Evolutionary conservation across 2,113 vertebrate genomes (phyloP).

Genomic region (Coryphaenoides rupestris): DNA sequence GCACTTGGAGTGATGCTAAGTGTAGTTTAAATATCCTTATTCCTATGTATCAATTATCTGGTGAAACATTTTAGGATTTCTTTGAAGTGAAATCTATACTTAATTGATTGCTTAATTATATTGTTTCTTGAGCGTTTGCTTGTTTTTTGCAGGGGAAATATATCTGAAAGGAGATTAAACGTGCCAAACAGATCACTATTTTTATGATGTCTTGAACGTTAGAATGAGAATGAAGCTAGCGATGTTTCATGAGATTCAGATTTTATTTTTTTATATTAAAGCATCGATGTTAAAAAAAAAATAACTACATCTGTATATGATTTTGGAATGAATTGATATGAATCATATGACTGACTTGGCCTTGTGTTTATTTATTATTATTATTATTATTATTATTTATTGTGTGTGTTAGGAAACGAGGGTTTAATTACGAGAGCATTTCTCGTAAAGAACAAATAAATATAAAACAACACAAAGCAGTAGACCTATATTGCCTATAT

Average conservation of each 20-base stretch:
- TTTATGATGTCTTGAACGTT: constrained; percentile 36
- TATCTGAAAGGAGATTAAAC: constrained; percentile 17
- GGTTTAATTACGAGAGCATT: too few relatives aligned
- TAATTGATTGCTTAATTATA: too few relatives aligned
- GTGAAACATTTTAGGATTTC: too few relatives aligned
- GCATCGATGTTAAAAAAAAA: constrained; percentile 42
- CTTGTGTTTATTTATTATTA: constrained; percentile 28
- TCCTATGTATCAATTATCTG: too few relatives aligned
- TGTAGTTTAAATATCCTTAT: too few relatives aligned
- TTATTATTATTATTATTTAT: too few relatives aligned
- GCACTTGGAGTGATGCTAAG: neutral
- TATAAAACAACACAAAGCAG: too few relatives aligned
- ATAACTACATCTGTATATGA: constrained; percentile 10
- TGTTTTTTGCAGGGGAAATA: constrained; percentile 8
- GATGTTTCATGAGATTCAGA: constrained; percentile 33
- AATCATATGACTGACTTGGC: constrained; percentile 26
- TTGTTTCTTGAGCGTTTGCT: neutral
- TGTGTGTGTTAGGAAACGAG: too few relatives aligned
- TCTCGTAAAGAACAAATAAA: too few relatives aligned
- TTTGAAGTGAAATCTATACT: too few relatives aligned
- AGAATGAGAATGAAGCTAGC: constrained; percentile 13
- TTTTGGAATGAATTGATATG: constrained; percentile 25
- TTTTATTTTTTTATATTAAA: constrained; percentile 56
- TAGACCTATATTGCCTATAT: too few relatives aligned
- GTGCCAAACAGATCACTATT: constrained; percentile 36